phyloP scores from a whole-genome alignment of 2,888 invertebrate genomes.

The Plebejus melissa region DNA sequence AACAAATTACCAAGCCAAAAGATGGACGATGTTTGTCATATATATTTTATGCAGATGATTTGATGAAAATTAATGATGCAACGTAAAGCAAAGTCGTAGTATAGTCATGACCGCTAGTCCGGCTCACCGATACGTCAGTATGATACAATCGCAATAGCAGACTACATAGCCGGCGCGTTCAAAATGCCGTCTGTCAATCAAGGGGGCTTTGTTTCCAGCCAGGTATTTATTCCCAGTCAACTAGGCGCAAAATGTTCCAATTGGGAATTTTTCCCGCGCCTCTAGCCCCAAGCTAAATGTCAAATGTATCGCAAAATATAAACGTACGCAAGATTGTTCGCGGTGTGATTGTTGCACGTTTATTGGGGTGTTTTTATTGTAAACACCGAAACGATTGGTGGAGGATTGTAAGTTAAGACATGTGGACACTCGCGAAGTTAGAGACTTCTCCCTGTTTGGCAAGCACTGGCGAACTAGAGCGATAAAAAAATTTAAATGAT shows the following conservation, averaged over 20 bases:
- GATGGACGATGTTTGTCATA: neutral
- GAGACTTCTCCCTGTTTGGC: too few relatives aligned
- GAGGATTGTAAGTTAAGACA: neutral
- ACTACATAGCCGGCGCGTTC: neutral
- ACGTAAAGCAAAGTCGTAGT: neutral
- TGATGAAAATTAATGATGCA: neutral
- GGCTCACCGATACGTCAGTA: neutral
- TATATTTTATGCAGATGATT: neutral
- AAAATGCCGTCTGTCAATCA: constrained; percentile 23
- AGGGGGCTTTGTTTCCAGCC: constrained; percentile 22
- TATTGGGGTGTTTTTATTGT: neutral
- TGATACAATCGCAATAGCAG: neutral
- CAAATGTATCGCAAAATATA: constrained; percentile 9
- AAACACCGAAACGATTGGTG: neutral
- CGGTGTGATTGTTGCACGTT: neutral
- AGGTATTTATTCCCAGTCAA: constrained; percentile 27
- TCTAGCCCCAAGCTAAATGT: constrained; percentile 30
- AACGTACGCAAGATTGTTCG: neutral
- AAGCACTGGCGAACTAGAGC: too few relatives aligned
- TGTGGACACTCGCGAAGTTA: neutral
- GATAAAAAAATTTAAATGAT: too few relatives aligned
- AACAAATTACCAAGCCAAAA: neutral
- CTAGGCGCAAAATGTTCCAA: constrained; percentile 29
- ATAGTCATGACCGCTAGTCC: neutral
- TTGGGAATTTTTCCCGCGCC: constrained; percentile 38